These are phyloP conservation scores for Phrynocephalus versicolor DNA, from an alignment of 2,113 vertebrate genomes.

Conservation along the genomic window DNA sequence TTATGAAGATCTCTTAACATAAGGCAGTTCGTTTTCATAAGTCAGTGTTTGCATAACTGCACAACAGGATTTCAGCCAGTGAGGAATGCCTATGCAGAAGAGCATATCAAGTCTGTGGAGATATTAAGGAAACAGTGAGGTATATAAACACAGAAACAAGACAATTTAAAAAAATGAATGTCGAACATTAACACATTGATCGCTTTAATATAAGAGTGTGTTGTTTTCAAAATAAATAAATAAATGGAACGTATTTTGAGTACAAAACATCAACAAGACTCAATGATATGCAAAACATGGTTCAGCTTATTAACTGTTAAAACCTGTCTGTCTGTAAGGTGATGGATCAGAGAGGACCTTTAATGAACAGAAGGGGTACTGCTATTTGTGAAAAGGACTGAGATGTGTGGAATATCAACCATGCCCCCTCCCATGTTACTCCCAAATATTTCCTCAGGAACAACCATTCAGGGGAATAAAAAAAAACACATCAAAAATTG, in stretches of 20 bases:
- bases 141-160: conserved; percentile 20
- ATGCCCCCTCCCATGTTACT: background rate
- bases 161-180: conserved; percentile 19
- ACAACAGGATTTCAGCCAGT: too few relatives aligned
- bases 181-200: background rate
- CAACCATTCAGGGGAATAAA: background rate
- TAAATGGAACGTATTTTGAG: background rate
- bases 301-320: background rate
- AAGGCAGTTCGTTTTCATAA: too few relatives aligned
- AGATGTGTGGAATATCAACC: too few relatives aligned
- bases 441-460: background rate
- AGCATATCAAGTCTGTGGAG: background rate
- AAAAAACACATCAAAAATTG: background rate
- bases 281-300: background rate
- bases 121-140: background rate
- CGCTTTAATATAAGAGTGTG: background rate
- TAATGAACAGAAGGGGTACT: background rate
- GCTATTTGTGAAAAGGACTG: background rate
- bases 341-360: background rate
- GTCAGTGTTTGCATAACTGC: too few relatives aligned
- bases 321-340: background rate
- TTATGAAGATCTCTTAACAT: too few relatives aligned
- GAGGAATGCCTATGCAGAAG: background rate
- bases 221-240: background rate
- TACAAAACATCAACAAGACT: background rate